Evolutionary conservation across 2,888 invertebrate genomes (phyloP), one percentile per base, ranked within the genome.

Genomic region (Allophyes oxyacanthae): DNA sequence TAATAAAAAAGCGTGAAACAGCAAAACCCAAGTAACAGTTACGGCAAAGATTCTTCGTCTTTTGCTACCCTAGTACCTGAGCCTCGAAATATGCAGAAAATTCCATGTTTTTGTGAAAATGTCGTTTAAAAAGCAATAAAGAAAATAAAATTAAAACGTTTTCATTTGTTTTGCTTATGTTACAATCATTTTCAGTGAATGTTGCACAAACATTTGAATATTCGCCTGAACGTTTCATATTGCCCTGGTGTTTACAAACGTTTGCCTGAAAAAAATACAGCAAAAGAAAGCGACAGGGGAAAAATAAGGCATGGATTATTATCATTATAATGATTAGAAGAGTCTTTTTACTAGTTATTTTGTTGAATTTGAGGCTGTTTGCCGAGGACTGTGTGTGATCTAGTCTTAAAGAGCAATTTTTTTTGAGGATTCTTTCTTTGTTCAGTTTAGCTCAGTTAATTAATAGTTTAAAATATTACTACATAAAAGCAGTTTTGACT

Each of bases 21-120:
- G 9, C 28, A 32, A 37, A 30, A 9, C 42, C 2, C 9, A 25
- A 25, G 40, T 49, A 55, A 48, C 40, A 41, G 46, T 42, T 52
- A n/a, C 14, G 11, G 15, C 1, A 25, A 45, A 61, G 55, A 67
- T 70, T 63, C 56, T 67, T 55, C 38, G 7, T 32, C 34, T 69
- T 78, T 67, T 90, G 86, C 10, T 58, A 13, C 59, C 89, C 89
- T 87, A 61, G 89, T 90, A 63, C 20, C 32, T 15, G 48, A 57
- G 75, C 69, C 82, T 84, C 84, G 75, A 91, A 92, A 91, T 92
- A 90, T 91, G 91, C 90, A 92, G 91, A 92, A 91, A 90, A 89
- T 88, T 85, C 84, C 83, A 83, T 83, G 87, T 87, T 91, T 91
- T 91, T 89, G 81, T 85, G 86, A 85, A 77, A 77, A 86, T 74